phyloP scores from a whole-genome alignment of 2,888 invertebrate genomes.

The Sesia apiformis region DNA sequence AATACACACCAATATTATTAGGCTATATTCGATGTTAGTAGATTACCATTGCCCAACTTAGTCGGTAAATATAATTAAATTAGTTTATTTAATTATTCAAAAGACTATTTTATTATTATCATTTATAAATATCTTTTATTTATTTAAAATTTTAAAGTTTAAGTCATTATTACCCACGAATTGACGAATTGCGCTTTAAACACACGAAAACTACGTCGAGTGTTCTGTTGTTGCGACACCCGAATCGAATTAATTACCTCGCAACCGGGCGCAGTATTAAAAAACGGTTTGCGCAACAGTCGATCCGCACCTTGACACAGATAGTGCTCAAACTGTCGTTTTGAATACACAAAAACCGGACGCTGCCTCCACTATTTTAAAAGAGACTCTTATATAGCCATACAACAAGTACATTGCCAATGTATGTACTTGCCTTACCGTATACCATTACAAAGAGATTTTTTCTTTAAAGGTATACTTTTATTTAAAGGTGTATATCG shows the following conservation, averaged over 20 bases:
- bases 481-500: too few relatives aligned
- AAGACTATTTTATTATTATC: too few relatives aligned
- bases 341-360: constrained; percentile 74
- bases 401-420: neutral
- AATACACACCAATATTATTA: too few relatives aligned
- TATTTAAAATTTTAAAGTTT: too few relatives aligned
- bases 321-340: constrained; percentile 68
- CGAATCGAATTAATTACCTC: constrained; percentile 73
- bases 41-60: too few relatives aligned
- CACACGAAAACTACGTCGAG: constrained; percentile 51
- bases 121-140: too few relatives aligned
- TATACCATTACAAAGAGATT: too few relatives aligned
- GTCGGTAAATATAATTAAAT: too few relatives aligned
- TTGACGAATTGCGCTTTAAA: constrained; percentile 12
- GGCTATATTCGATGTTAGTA: too few relatives aligned
- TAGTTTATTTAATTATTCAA: too few relatives aligned
- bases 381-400: constrained; percentile 13
- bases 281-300: constrained; percentile 69
- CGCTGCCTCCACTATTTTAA: constrained; percentile 55
- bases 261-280: constrained; percentile 69
- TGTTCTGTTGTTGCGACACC: constrained; percentile 62
- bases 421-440: neutral
- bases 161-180: neutral
- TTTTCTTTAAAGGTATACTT: too few relatives aligned
- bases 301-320: constrained; percentile 73